A percentile compares a stretch with the other conserved stretches of the same genome.
phyloP scores from a whole-genome alignment of 2,797 vertebrate species.

The Chaetophractus vellerosus region DNA sequence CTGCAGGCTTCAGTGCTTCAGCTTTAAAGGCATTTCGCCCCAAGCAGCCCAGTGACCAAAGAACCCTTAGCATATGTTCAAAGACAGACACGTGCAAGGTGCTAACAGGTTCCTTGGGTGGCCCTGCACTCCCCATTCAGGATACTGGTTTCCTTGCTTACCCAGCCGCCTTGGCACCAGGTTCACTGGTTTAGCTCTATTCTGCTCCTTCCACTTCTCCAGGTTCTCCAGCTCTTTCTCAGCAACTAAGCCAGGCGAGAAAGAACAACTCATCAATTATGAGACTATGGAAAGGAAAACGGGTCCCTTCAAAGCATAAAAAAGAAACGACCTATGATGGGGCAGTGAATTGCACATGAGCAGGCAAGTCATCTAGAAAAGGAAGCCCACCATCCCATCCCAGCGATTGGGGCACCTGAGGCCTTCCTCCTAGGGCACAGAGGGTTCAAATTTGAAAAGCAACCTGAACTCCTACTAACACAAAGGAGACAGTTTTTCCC shows the following conservation, averaged over 20 bases:
- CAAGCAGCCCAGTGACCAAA: not conserved
- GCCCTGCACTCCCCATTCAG: not conserved
- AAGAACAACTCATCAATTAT: not conserved
- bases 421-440: not conserved
- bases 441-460: constrained; percentile 10
- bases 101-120: not conserved
- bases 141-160: constrained; percentile 82
- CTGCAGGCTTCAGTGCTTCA: not conserved
- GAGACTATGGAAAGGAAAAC: constrained; percentile 34
- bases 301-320: constrained; percentile 9
- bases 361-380: not conserved
- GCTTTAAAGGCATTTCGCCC: not conserved
- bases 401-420: not conserved
- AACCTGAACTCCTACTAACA: constrained; percentile 10
- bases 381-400: not conserved
- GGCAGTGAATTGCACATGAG: not conserved
- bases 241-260: constrained; percentile 89
- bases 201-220: constrained; percentile 89
- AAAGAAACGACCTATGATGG: not conserved
- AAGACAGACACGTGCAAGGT: not conserved
- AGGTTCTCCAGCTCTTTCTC: constrained; percentile 91
- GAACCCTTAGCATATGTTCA: not conserved
- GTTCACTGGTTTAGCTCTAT: constrained; percentile 86
- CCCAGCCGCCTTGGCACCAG: constrained; percentile 91
- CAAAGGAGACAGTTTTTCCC: not conserved